Base-by-base conservation (phyloP, 2,113 vertebrate genomes). In the Progne subis region DNA sequence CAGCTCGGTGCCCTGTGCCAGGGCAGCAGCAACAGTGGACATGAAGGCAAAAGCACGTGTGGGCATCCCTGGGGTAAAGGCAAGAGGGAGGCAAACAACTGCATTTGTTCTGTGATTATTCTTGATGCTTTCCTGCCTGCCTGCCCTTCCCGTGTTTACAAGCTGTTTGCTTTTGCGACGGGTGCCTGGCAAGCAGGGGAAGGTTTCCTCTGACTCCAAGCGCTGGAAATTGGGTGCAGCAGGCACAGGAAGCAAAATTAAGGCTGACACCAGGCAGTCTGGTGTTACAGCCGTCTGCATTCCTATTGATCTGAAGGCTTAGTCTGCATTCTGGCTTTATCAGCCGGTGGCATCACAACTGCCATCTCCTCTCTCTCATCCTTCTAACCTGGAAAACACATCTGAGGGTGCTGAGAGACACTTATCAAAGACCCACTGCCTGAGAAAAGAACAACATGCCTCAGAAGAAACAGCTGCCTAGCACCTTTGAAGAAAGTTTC, bases 251-350 rank as follows among this genome's bases (percentile, higher is more conserved):
- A 96, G 84, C 3, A 7, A 95, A 89, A 96, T 89, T 86, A 95
- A 90, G 97, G 91, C 80, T 90, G 97, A 93, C 91, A 92, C 88
- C 76, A 95, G 85, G 85, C 95, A 91, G 86, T 95, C 96, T 97
- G 92, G 80, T 85, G 86, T 85, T 85, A 95, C 74, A 96, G 74
- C 84, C 18, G 19, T 96, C 90, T 94, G 92, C 89, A 74, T 94
- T 84, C 71, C 92, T 95, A 94, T 95, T 95, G 94, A 97, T 97
- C 88, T 91, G 88, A 82, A 76, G 81, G 83, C 93, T 96, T 94
- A 94, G 95, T 85, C 94, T 95, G 86, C 91, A 92, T 95, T 92
- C 95, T 96, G 90, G 75, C 86, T 96, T 95, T 96, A 96, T 93
- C 80, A 95, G 91, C 90, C 49, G 2, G 84, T 92, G 89, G 94